Evolutionary conservation across 2,888 invertebrate species (phyloP).

Genomic region (Mimumesa dahlbomi): DNA sequence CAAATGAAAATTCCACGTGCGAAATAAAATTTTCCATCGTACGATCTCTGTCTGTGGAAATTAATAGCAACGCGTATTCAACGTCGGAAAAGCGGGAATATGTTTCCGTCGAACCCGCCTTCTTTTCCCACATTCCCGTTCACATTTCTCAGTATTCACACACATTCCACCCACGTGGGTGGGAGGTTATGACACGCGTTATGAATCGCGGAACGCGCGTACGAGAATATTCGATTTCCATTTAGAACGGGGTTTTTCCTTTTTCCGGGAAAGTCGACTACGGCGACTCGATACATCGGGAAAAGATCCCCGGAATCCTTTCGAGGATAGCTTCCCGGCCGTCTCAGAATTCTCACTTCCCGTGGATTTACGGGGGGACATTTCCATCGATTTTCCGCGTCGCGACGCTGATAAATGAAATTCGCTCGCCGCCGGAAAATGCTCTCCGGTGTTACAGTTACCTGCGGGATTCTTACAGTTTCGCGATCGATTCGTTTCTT

Average conservation of each 20-base stretch:
- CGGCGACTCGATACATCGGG: not conserved
- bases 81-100: no score
- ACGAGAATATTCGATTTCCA: constrained; percentile 39
- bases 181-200: constrained; percentile 7
- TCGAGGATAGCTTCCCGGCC: not conserved
- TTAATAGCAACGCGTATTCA: no score
- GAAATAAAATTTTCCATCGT: no score
- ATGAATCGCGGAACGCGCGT: constrained; percentile 27
- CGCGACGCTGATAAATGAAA: constrained; percentile 49
- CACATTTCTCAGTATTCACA: constrained; percentile 10
- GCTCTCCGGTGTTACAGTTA: no score
- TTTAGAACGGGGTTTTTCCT: constrained; percentile 28
- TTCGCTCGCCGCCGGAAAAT: constrained; percentile 22
- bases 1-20: no score
- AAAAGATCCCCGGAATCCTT: constrained; percentile 16
- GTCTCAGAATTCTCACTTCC: not conserved
- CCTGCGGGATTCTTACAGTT: no score
- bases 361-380: constrained; percentile 16
- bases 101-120: no score
- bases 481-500: no score
- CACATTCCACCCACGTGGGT: not conserved
- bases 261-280: not conserved
- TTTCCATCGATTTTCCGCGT: constrained; percentile 44
- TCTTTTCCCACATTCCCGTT: not conserved
- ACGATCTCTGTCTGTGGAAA: no score